These are phyloP conservation scores for Nebria brevicollis DNA, from an alignment of 2,888 invertebrate genomes.

Conservation along the genomic window DNA sequence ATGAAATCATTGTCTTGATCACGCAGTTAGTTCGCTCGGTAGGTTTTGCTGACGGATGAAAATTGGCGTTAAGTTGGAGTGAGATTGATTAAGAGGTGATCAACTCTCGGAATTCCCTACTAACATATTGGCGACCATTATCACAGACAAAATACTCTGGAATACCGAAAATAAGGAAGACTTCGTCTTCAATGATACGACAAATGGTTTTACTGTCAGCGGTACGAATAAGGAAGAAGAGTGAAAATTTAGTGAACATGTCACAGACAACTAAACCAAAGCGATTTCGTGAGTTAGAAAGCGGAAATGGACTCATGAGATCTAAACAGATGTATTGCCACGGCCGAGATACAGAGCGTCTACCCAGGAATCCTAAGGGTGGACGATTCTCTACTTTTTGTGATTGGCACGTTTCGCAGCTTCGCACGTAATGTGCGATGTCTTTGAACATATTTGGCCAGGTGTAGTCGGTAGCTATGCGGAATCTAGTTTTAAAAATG, in stretches of 20 bases:
- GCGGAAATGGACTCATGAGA: no score
- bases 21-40: constrained; percentile 50
- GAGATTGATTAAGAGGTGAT: constrained; percentile 27
- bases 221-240: no score
- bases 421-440: constrained; percentile 4
- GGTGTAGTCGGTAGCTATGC: constrained; percentile 43
- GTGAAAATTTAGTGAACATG: no score
- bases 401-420: constrained; percentile 47
- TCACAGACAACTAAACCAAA: no score
- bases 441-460: constrained; percentile 44
- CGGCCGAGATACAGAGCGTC: not conserved
- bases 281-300: no score
- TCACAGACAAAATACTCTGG: no score
- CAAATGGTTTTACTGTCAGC: no score
- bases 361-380: constrained; percentile 44
- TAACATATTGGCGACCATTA: no score
- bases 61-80: constrained; percentile 45
- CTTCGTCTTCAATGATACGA: no score
- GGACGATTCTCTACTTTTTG: constrained; percentile 43
- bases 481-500: constrained; percentile 46
- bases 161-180: no score
- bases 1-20: constrained; percentile 49
- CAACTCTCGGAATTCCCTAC: constrained; percentile 15
- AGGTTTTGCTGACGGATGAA: constrained; percentile 51
- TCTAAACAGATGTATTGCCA: no score